Conservation (phyloP, 2,113 vertebrate genomes). For the Odocoileus hemionus region DNA sequence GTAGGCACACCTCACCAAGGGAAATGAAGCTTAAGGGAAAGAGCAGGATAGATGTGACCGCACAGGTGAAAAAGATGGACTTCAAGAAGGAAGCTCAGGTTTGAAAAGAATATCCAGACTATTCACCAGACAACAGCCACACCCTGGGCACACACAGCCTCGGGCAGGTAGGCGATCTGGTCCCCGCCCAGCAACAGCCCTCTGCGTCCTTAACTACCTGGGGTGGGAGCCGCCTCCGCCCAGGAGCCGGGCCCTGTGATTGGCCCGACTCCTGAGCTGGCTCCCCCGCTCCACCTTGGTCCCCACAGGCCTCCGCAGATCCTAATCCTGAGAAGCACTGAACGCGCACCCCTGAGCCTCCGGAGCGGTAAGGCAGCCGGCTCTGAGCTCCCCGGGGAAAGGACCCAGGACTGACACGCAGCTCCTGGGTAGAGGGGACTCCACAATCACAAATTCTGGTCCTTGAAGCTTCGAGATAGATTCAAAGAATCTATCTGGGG, state of each 20-base stretch:
- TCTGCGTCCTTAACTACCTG: constrained; percentile 53
- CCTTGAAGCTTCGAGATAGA: neutral
- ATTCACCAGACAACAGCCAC: neutral
- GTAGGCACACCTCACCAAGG: neutral
- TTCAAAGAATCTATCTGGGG: neutral
- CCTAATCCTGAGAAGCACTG: accelerated
- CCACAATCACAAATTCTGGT: neutral
- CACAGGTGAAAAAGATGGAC: neutral
- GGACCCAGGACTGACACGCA: neutral
- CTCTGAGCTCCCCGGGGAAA: neutral
- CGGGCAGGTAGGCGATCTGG: neutral
- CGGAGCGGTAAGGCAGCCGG: neutral
- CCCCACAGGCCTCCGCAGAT: accelerated
- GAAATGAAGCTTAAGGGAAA: neutral
- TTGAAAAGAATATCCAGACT: neutral
- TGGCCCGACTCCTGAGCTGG: neutral
- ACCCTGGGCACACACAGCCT: too few species aligned
- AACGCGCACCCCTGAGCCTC: accelerated
- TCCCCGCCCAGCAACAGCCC: constrained; percentile 34
- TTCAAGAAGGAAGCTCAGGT: neutral
- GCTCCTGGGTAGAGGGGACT: neutral
- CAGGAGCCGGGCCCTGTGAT: neutral
- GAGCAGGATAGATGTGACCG: accelerated
- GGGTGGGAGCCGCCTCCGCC: neutral
- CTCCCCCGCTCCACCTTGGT: accelerated